Evolutionary conservation across 1,140 invertebrate species (phyloP).

Genomic region (Fopius arisanus): DNA sequence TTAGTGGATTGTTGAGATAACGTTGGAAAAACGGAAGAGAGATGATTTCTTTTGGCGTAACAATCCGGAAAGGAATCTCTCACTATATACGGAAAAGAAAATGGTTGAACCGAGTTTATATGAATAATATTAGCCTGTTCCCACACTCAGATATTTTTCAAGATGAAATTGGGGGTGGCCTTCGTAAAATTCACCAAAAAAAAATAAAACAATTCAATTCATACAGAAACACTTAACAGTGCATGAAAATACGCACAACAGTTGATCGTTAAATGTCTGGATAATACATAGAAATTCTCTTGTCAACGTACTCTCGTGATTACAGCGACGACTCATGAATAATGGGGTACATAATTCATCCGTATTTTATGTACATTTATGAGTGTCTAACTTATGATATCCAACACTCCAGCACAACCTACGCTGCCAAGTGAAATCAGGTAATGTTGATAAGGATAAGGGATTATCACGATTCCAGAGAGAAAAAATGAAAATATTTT

Average conservation of each 20-base stretch:
- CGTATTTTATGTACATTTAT: slow-evolving; percentile 34
- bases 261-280: slow-evolving; percentile 41
- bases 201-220: too few relatives aligned
- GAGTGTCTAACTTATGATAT: slow-evolving; percentile 11
- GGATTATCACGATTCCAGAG: background rate
- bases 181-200: too few relatives aligned
- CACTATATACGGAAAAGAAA: too few relatives aligned
- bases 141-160: too few relatives aligned
- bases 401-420: background rate
- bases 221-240: too few relatives aligned
- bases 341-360: slow-evolving; percentile 59
- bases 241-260: too few relatives aligned
- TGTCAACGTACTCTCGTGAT: slow-evolving; percentile 53
- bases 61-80: too few relatives aligned
- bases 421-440: slow-evolving; percentile 40
- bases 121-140: too few relatives aligned
- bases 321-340: slow-evolving; percentile 55
- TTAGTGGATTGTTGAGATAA: background rate
- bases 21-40: background rate
- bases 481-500: background rate
- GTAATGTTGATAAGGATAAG: slow-evolving; percentile 44
- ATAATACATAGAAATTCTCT: slow-evolving; percentile 42
- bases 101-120: too few relatives aligned
- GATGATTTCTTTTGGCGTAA: background rate
- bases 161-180: too few relatives aligned